Evolutionary conservation across 2,888 invertebrate species (phyloP), one percentile per base, ranked within the genome.

Genomic region (Cerastis rubricosa): DNA sequence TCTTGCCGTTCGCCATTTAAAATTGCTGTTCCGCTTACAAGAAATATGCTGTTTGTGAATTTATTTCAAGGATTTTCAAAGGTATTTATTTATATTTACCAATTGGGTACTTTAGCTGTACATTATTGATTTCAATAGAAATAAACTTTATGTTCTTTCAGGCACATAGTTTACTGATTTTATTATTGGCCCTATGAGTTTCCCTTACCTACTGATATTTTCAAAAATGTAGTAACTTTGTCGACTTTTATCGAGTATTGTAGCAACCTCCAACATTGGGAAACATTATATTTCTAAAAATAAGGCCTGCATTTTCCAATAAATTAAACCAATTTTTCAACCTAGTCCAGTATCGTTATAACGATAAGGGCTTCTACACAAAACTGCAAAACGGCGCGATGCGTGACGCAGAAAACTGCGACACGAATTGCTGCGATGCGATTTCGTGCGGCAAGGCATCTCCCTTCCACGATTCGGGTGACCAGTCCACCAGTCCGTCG

Each of bases 31-130:
- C 25, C n/a, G 25, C 17, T 82, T 64, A 17, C 11, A 45, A 64
- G 64, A 49, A 40, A 57, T 64, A 45, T 25, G 68, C 57, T n/a
- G 43, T 45, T 65, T 83, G 19, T 47, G 51, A 61, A 40, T 19
- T 54, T 14, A 25, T 64, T 51, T 76, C 79, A 83, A 83, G 79
- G 77, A 80, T 76, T 19, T 68, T 75, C 12, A 35, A 68, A 51
- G 82, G 66, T 78, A 81, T 51, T 19, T 29, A 43, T 49, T 59
- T 73, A 11, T 14, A 54, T 66, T 64, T 66, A 47, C 17, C 14
- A 43, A 77, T 64, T n/a, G n/a, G 19, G n/a, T 76, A 67, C 45
- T 5, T 49, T 57, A n/a, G 22, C 25, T 79, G 54, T 67, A 57
- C 7, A 51, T 47, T 43, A 67, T 43, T 54, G 17, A 68, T 51